These are phyloP conservation scores for Magallana gigas DNA, from an alignment of 1,140 invertebrate genomes.

Conservation along the genomic window DNA sequence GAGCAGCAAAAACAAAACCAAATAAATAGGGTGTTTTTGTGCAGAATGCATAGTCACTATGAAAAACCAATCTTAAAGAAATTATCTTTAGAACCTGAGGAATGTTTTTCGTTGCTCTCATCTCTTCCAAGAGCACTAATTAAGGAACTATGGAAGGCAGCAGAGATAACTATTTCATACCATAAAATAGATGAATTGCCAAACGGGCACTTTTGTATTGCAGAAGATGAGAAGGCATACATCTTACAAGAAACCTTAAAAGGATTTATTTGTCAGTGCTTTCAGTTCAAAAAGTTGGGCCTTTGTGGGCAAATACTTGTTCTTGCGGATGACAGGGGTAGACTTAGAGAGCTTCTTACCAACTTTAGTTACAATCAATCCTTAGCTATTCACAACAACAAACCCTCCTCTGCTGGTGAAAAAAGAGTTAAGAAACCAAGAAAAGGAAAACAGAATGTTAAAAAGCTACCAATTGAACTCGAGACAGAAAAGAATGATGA, in stretches of 20 bases:
- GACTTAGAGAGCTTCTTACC: not conserved
- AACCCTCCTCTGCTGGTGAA: not conserved
- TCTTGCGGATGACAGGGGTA: slow-evolving; percentile 43
- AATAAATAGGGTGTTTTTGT: slow-evolving; percentile 41
- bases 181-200: too few species aligned
- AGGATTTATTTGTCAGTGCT: slow-evolving; percentile 21
- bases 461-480: not conserved
- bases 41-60: slow-evolving; percentile 39
- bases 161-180: not conserved
- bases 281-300: slow-evolving; percentile 26
- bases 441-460: not conserved
- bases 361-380: not conserved
- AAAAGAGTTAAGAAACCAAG: slow-evolving; percentile 24
- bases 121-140: not conserved
- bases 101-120: too few species aligned
- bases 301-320: slow-evolving; percentile 38
- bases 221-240: not conserved
- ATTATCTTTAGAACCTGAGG: not conserved
- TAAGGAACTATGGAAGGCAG: not conserved
- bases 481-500: not conserved
- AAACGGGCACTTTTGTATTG: not conserved
- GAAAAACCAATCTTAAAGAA: slow-evolving; percentile 41
- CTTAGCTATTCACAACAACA: not conserved
- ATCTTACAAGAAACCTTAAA: not conserved
- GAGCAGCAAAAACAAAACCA: slow-evolving; percentile 45